These are phyloP conservation scores for Kryphioiulus occultus DNA, from an alignment of 2,888 invertebrate genomes.

Conservation along the genomic window DNA sequence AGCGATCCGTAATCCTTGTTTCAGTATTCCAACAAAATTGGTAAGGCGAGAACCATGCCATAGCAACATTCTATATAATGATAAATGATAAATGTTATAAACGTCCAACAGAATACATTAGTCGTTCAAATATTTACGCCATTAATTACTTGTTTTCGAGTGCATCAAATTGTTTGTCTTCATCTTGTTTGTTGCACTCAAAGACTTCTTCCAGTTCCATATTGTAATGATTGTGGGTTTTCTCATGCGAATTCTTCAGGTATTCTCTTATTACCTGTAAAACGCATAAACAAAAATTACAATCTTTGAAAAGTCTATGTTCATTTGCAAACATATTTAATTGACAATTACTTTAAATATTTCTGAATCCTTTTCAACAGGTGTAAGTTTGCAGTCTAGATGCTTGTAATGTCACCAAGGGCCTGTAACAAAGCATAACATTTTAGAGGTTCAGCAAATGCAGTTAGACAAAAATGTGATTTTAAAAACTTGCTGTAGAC, in stretches of 20 bases:
- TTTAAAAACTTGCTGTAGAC: neutral
- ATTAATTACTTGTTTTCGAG: constrained; percentile 62
- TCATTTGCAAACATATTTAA: neutral
- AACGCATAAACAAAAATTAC: constrained; percentile 46
- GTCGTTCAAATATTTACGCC: neutral
- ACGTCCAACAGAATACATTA: constrained; percentile 29
- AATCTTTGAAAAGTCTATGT: neutral
- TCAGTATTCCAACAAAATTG: constrained; percentile 66
- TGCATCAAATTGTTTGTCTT: constrained; percentile 61
- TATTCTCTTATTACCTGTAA: constrained; percentile 63
- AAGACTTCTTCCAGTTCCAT: constrained; percentile 64
- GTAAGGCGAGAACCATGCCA: constrained; percentile 67
- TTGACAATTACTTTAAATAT: constrained; percentile 61
- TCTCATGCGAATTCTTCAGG: constrained; percentile 64
- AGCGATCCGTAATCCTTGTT: constrained; percentile 65
- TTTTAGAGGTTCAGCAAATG: neutral
- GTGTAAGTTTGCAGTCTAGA: constrained; percentile 62
- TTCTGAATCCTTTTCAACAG: constrained; percentile 59
- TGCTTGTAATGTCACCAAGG: constrained; percentile 64
- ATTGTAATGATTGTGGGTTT: constrained; percentile 64
- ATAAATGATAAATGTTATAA: neutral
- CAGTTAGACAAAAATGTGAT: neutral
- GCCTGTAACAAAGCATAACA: constrained; percentile 57
- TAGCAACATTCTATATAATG: constrained; percentile 61
- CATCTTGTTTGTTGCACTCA: constrained; percentile 60